Conservation (phyloP, 2,888 invertebrate genomes). For the Chrysolina americana region DNA sequence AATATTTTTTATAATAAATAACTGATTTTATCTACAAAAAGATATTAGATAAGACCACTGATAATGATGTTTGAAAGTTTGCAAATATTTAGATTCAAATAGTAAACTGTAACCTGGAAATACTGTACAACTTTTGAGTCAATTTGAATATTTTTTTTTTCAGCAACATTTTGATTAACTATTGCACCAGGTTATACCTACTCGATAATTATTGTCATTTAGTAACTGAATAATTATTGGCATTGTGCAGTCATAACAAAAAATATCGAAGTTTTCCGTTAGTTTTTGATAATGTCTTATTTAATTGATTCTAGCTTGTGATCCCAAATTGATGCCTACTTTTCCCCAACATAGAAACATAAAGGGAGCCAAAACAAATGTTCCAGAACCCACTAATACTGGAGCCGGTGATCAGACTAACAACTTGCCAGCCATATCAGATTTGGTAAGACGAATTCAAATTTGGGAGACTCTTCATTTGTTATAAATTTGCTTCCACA, state of each 20-base stretch:
- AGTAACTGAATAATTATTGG: background rate
- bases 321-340: constrained; percentile 97
- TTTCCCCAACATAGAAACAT: constrained; percentile 96
- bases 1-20: no score
- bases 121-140: no score
- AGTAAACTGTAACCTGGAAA: no score
- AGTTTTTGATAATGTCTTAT: constrained; percentile 6
- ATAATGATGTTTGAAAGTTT: no score
- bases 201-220: no score
- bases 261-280: background rate
- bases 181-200: no score
- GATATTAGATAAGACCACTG: no score
- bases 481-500: no score
- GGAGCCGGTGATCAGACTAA: constrained; percentile 81
- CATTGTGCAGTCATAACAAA: background rate
- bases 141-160: no score
- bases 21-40: no score
- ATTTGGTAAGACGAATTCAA: constrained; percentile 72
- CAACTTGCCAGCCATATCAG: constrained; percentile 85
- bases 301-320: constrained; percentile 81
- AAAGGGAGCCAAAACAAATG: constrained; percentile 71
- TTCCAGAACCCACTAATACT: constrained; percentile 70
- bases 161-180: no score
- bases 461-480: background rate
- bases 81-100: no score